Conservation (phyloP, 2,888 invertebrate genomes). For the Synanthedon andrenaeformis region DNA sequence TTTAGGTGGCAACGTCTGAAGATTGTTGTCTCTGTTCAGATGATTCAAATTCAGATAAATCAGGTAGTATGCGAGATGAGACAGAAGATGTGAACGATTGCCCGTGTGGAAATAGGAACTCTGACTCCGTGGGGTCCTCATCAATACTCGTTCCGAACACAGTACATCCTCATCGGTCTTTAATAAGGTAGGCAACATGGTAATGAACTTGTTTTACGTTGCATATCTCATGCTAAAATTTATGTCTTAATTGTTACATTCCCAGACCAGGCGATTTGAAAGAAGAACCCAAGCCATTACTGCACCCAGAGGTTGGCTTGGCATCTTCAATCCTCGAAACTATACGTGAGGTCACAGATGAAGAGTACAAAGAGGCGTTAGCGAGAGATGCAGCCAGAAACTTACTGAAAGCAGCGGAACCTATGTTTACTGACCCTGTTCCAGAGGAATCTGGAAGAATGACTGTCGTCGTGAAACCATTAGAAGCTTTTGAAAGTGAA, state of each 20-base stretch:
- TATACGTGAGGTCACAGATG: slow-evolving; percentile 47
- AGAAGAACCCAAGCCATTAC: slow-evolving; percentile 38
- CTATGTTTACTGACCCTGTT: slow-evolving; percentile 13
- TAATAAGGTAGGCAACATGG: slow-evolving; percentile 19
- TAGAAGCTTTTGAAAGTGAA: slow-evolving; percentile 11
- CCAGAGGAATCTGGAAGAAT: slow-evolving; percentile 31
- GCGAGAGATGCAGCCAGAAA: slow-evolving; percentile 44
- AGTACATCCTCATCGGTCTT: slow-evolving; percentile 22
- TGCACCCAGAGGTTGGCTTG: slow-evolving; percentile 54
- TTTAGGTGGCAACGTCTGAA: no score
- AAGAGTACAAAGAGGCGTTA: slow-evolving; percentile 50
- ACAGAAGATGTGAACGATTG: slow-evolving; percentile 22
- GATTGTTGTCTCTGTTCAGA: no score
- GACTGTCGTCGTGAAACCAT: slow-evolving; percentile 34
- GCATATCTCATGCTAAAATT: no score
- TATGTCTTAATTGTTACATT: slow-evolving; percentile 2
- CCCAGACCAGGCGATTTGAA: slow-evolving; percentile 27
- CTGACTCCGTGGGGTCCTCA: slow-evolving; percentile 39
- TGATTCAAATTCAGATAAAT: no score
- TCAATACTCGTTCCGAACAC: slow-evolving; percentile 34
- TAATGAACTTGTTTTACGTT: no score
- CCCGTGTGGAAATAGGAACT: slow-evolving; percentile 22
- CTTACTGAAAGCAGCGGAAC: slow-evolving; percentile 16
- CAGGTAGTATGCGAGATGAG: background rate
- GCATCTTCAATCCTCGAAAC: slow-evolving; percentile 56